Conservation (phyloP, 1,140 invertebrate genomes). For the Microplitis mediator region DNA sequence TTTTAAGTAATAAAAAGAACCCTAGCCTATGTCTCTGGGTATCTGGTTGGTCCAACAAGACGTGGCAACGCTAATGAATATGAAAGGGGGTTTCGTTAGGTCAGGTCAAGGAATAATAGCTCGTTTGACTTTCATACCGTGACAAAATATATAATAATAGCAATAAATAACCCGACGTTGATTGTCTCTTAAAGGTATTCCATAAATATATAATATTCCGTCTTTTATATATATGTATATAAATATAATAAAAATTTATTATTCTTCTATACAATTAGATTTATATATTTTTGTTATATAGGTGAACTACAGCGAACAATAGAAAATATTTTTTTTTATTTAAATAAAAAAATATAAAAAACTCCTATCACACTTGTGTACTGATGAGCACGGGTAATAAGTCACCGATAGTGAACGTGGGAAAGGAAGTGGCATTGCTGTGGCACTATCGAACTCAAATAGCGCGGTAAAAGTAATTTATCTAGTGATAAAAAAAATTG, state of each 20-base stretch:
- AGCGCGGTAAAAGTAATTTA: background rate
- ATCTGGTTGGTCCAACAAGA: slow-evolving; percentile 40
- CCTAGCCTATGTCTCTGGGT: background rate
- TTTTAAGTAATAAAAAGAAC: too few species aligned
- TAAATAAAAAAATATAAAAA: too few species aligned
- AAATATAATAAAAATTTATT: slow-evolving; percentile 25
- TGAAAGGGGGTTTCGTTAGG: slow-evolving; percentile 57
- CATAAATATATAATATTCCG: too few species aligned
- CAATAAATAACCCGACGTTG: slow-evolving; percentile 1
- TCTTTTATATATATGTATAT: too few species aligned
- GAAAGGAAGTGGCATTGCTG: slow-evolving; percentile 55
- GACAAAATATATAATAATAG: slow-evolving; percentile 42
- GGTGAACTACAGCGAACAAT: too few species aligned
- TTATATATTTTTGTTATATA: background rate
- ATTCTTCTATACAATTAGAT: background rate
- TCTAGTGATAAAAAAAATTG: slow-evolving; percentile 28
- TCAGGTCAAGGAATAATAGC: slow-evolving; percentile 62
- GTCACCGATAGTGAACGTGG: slow-evolving; percentile 54
- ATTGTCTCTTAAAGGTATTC: too few species aligned
- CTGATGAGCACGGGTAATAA: slow-evolving; percentile 40
- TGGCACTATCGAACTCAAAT: slow-evolving; percentile 20
- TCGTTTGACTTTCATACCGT: slow-evolving; percentile 58
- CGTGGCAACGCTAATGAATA: slow-evolving; percentile 55
- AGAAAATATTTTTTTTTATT: background rate
- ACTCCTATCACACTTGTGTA: background rate